Percentiles rank a stretch among this genome's conserved stretches.
These are phyloP conservation scores for Brachypodius melanocephalos DNA, from an alignment of 2,113 vertebrate genomes.

Conservation along the genomic window DNA sequence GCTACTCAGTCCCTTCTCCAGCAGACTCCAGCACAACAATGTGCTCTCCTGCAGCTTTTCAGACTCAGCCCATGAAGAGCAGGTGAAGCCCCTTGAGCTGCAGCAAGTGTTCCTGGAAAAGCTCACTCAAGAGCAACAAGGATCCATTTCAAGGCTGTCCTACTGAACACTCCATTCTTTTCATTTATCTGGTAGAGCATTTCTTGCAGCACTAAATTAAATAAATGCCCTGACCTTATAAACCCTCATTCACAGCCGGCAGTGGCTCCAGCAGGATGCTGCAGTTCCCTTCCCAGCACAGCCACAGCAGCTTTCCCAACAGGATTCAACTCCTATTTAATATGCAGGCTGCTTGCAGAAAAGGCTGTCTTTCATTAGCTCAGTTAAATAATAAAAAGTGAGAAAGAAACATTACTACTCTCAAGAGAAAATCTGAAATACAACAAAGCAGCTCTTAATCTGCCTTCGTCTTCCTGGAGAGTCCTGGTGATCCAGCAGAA, in stretches of 20 bases:
- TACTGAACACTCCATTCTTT: background rate
- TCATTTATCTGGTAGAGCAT: background rate
- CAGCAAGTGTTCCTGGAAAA: background rate
- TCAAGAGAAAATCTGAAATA: background rate
- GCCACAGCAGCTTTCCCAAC: background rate
- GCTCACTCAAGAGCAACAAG: background rate
- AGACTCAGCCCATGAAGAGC: background rate
- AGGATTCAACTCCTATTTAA: background rate
- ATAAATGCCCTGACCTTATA: constrained; percentile 32
- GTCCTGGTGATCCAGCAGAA: background rate
- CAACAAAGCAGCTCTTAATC: background rate
- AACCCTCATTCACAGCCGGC: background rate
- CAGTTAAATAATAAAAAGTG: background rate
- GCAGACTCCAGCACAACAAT: background rate
- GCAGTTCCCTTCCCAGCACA: background rate
- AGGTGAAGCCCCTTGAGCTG: background rate
- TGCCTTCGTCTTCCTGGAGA: background rate
- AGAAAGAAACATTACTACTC: background rate
- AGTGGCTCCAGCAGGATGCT: background rate
- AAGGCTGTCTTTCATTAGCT: background rate
- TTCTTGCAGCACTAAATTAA: background rate
- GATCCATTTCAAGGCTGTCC: background rate
- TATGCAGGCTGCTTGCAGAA: background rate
- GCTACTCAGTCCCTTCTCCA: background rate
- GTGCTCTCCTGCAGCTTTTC: background rate